Evolutionary conservation across 2,888 invertebrate genomes (phyloP), one percentile per base, ranked within the genome.

Genomic region (Hypsopygia costalis): DNA sequence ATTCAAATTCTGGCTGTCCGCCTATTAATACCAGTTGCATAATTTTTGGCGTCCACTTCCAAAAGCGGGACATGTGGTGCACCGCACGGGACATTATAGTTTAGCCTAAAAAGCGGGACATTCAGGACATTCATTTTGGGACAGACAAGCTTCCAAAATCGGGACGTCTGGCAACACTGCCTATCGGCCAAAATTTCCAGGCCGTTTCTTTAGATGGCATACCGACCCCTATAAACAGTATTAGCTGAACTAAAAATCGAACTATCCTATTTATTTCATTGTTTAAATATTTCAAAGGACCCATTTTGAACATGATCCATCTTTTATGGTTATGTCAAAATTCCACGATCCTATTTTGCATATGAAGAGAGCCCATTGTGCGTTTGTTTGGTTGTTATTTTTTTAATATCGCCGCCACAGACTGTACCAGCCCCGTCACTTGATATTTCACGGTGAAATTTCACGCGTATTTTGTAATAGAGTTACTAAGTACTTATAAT

Each of bases 271-370:
- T 62, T 58, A 64, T 59, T 51, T 57, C 44, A 62, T 77, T 75
- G 74, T 75, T 71, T 69, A 69, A 66, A 69, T 64, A 57, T 48
- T 43, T 68, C 43, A 49, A 52, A 50, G 44, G 41, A 51, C 60
- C 64, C 67, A 67, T 71, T 79, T 73, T 70, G 65, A 63, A 64
- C 70, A 73, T 64, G 77, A 81, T 78, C 78, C 71, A 79, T 81
- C 85, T 81, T 78, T 81, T 82, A 78, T 83, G 74, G 75, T 69
- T 75, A 69, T 74, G 83, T 83, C 86, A 83, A 71, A 72, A 70
- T 65, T 61, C 62, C 62, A 60, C 16, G 16, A 46, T 48, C 63
- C 75, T 65, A 54, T 64, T 87, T 87, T 86, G 81, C 86, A 87
- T 87, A 85, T 82, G 80, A 87, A 87, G 68, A 55, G 69, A 49